phyloP scores from a whole-genome alignment of 2,113 vertebrate species.

The Rattus rattus region DNA sequence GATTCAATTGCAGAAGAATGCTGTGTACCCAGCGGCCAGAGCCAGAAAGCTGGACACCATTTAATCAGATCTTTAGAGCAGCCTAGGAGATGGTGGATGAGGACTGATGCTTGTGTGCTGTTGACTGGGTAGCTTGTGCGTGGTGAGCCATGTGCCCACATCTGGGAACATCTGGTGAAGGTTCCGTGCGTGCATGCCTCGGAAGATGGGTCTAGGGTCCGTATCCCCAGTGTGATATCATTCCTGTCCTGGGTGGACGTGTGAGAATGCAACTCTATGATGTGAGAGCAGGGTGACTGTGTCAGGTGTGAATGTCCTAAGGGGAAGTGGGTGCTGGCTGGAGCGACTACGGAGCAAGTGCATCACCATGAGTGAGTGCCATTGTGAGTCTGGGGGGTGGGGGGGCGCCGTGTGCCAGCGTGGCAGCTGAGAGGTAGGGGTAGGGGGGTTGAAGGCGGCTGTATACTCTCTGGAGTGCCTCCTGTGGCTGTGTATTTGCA shows the following conservation, averaged over 20 bases:
- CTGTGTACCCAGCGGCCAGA: conserved; percentile 51
- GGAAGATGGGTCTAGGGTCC: neutral
- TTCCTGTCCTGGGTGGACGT: neutral
- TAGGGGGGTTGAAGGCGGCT: neutral
- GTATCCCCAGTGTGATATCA: neutral
- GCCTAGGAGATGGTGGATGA: neutral
- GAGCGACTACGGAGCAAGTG: neutral
- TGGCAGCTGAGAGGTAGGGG: neutral
- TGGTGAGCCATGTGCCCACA: neutral
- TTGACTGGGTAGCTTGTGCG: neutral
- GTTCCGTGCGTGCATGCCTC: neutral
- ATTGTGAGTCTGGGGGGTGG: neutral
- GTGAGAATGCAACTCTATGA: neutral
- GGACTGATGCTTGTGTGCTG: accelerated
- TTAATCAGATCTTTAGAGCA: neutral
- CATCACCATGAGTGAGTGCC: neutral
- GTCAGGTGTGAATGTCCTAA: neutral
- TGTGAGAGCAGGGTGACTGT: neutral
- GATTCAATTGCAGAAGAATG: conserved; percentile 85
- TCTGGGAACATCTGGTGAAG: neutral
- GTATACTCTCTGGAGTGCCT: too few species aligned
- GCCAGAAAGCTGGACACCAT: neutral
- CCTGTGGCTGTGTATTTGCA: conserved; percentile 69
- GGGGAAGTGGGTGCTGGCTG: neutral
- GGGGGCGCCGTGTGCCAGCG: neutral